Base-by-base conservation (phyloP, 2,797 vertebrate genomes). In the Anguilla anguilla region DNA sequence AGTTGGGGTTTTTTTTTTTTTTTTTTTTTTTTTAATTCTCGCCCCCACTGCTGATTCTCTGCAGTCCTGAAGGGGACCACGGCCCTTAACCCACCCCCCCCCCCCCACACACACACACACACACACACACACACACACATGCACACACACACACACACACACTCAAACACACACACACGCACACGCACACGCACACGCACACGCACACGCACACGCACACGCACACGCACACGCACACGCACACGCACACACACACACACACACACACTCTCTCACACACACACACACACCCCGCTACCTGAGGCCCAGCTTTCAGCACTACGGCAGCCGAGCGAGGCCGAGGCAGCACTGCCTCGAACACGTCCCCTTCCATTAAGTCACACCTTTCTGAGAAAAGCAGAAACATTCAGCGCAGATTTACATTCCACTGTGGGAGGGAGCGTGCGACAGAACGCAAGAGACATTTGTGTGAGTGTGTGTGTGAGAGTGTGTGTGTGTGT, bases 41-140 rank as follows among this genome's bases (percentile, higher is more conserved):
- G 91, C 92, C 89, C 91, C 90, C 91, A 92, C 90, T 93, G 94
- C 88, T 88, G 17, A 77, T 91, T 92, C 94, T 93, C 94, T 95
- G 95, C 95, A 94, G 92, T 94, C 95, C 94, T 95, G 93, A 95
- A 94, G 95, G 92, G 93, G 92, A 95, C 94, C 87, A 92, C 91
- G 93, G 94, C 91, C 94, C 92, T 96, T 94, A 96, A 95, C 95
- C 92, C 89, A 96, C 94, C 94, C 93, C 91, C 90, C 92, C 91
- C 92, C 94, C 95, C 94, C 93, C 92, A 39, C 39, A 39, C 39
- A 39, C 39, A 39, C 39, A 39, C 39, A 39, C 39, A 39, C 92
- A 39, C 39, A 39, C 39, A 39, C 39, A 39, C 39, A 39, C 92
- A 39, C 39, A 39, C 39, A 39, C 39, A 39, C 39, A 39, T n/a